Conservation (phyloP, 2,888 invertebrate species). For the Pyrgus malvae region DNA sequence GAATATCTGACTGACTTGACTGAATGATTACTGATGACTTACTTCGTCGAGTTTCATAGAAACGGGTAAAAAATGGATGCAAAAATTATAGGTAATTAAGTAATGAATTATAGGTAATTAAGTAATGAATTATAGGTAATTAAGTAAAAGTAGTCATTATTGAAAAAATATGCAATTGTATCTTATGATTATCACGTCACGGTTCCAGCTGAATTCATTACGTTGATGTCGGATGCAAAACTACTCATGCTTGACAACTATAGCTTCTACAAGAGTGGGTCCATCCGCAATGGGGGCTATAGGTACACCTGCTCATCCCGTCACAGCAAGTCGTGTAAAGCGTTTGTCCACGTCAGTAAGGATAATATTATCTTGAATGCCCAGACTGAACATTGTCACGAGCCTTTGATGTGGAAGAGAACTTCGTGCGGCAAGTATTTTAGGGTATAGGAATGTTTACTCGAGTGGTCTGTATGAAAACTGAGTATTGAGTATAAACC, state of each 20-base stretch:
- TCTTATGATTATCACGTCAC: too few relatives aligned
- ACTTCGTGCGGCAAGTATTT: not conserved
- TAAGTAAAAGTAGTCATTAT: too few relatives aligned
- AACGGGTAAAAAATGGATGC: too few relatives aligned
- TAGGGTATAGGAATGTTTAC: too few relatives aligned
- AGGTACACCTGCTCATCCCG: slow-evolving; percentile 18
- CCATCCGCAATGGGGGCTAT: slow-evolving; percentile 19
- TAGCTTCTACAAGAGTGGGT: slow-evolving; percentile 41
- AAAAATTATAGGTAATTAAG: too few relatives aligned
- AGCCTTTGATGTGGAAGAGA: slow-evolving; percentile 34
- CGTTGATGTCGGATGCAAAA: slow-evolving; percentile 29
- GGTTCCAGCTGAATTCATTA: slow-evolving; percentile 29
- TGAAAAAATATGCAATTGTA: too few relatives aligned
- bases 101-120: too few relatives aligned
- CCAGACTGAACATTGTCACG: slow-evolving; percentile 30
- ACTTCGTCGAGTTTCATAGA: too few relatives aligned
- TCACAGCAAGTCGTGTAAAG: slow-evolving; percentile 28
- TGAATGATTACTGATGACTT: too few relatives aligned
- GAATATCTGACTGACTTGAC: too few relatives aligned
- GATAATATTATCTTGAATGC: slow-evolving; percentile 39
- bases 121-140: not conserved
- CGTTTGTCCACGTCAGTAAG: slow-evolving; percentile 43
- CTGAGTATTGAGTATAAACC: too few relatives aligned
- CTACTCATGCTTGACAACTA: slow-evolving; percentile 36
- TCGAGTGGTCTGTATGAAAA: too few relatives aligned